These are phyloP conservation scores for Sisyra nigra DNA, from an alignment of 2,888 invertebrate species.

Conservation along the genomic window DNA sequence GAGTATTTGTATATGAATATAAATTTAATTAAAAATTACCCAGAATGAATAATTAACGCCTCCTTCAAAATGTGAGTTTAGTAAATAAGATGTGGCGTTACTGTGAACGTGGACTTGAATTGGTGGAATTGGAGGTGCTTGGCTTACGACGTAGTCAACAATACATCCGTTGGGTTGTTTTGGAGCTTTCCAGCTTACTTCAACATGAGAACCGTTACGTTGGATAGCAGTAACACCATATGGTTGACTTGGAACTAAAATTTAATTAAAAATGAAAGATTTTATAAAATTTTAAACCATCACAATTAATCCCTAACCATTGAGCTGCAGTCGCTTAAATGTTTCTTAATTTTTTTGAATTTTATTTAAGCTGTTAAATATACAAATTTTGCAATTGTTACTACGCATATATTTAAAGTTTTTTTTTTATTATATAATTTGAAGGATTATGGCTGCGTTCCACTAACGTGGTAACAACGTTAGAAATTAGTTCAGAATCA, in stretches of 20 bases:
- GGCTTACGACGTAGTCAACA: constrained; percentile 42
- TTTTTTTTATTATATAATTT: too few relatives aligned
- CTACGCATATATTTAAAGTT: too few relatives aligned
- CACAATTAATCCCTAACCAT: too few relatives aligned
- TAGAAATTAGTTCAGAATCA: too few relatives aligned
- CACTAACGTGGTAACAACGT: too few relatives aligned
- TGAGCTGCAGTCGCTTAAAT: too few relatives aligned
- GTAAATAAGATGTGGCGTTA: constrained; percentile 31
- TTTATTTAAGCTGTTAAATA: too few relatives aligned
- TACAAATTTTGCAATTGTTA: too few relatives aligned
- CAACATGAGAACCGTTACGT: constrained; percentile 43
- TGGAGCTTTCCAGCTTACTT: constrained; percentile 55
- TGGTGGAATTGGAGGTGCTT: constrained; percentile 46
- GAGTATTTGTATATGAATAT: too few relatives aligned
- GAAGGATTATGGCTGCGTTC: too few relatives aligned
- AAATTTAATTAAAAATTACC: constrained; percentile 29
- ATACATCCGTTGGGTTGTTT: constrained; percentile 43
- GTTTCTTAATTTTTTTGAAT: too few relatives aligned
- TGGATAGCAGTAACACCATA: constrained; percentile 45
- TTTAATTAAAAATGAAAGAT: not conserved
- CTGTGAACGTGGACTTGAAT: constrained; percentile 26
- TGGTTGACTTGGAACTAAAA: constrained; percentile 49
- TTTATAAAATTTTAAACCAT: too few relatives aligned
- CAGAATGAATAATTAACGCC: constrained; percentile 52
- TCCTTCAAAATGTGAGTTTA: constrained; percentile 37